phyloP scores from a whole-genome alignment of 2,113 vertebrate genomes.

The Tautogolabrus adspersus region DNA sequence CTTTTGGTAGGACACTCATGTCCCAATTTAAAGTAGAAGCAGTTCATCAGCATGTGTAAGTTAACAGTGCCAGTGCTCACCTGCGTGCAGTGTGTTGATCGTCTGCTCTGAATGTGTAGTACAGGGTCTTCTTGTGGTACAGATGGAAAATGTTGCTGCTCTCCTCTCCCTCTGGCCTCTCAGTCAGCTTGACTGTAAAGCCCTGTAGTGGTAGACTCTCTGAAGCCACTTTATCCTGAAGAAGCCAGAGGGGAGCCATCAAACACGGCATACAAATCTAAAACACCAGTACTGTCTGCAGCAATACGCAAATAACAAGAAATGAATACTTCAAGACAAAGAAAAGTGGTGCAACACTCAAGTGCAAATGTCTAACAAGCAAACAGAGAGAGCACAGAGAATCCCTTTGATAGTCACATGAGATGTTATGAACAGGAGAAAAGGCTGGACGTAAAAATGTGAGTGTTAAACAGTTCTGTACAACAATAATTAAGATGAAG shows the following conservation, averaged over 20 bases:
- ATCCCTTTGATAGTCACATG: slow-evolving; percentile 56
- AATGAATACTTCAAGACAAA: slow-evolving; percentile 22
- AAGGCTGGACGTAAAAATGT: slow-evolving; percentile 12
- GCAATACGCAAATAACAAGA: neutral
- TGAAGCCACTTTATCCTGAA: slow-evolving; percentile 91
- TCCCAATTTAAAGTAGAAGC: too few relatives aligned
- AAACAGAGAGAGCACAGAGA: slow-evolving; percentile 71
- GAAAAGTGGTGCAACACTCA: slow-evolving; percentile 15
- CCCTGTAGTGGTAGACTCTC: slow-evolving; percentile 95
- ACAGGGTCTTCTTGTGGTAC: slow-evolving; percentile 96
- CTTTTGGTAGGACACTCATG: neutral
- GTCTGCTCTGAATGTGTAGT: slow-evolving; percentile 94
- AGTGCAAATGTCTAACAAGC: slow-evolving; percentile 22
- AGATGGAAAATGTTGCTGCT: slow-evolving; percentile 91
- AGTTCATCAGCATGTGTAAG: neutral
- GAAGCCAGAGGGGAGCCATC: slow-evolving; percentile 13
- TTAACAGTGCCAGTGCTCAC: slow-evolving; percentile 70
- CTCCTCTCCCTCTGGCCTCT: slow-evolving; percentile 87
- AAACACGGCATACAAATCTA: neutral
- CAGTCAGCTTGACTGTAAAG: slow-evolving; percentile 90
- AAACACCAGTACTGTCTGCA: neutral
- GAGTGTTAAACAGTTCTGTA: slow-evolving; percentile 1
- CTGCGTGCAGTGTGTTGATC: slow-evolving; percentile 90
- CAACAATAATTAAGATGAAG: neutral
- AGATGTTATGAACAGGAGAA: slow-evolving; percentile 23